Evolutionary conservation across 92 coral and sea anemone species (phyloP), one percentile per base, ranked within the genome.

Genomic region (Actinernus sp.): DNA sequence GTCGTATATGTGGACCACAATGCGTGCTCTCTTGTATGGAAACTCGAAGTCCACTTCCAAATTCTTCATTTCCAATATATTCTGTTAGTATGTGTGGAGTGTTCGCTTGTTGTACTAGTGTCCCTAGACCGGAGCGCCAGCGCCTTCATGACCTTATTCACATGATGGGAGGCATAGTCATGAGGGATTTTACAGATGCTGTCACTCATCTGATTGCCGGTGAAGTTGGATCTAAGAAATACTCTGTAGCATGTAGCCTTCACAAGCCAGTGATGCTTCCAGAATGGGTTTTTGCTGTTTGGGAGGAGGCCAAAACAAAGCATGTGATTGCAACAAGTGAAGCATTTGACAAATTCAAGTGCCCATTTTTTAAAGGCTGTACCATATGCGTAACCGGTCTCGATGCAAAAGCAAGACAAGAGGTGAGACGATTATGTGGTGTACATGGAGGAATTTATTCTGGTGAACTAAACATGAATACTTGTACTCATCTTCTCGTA

Each of bases 161-260:
- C 58, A 82, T 75, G 30, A 94, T 94, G 98, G 93, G 93, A 34
- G 98, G 98, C 18, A 40, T 59, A 22, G 78, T 76, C 14, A 64
- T 71, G 19, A 83, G 76, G 21, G 92, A 83, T 30, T 87, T 94
- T 26, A 91, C 97, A 36, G 83, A 74, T 23, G 68, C 86, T 47
- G 98, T 94, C 17, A 94, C 98, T 23, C 98, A 94, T 81, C 74
- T 94, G 22, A 80, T 94, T 32, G 97, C 98, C n/a, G 95, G 92
- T 4, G 98, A 94, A 76, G 97, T 94, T 24, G 97, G 97, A 13
- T 87, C 95, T 14, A 71, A 87, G 74, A 94, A 94, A 34, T 94
- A 94, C 56, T 56, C 79, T 23, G 91, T 79, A 66, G 98, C 98
- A 0, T 65, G 88, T n/a, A 76, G 66, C 49, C 67, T 79, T n/a